These are phyloP conservation scores for Vanacampus margaritifer DNA, from an alignment of 2,113 vertebrate species.

Conservation along the genomic window DNA sequence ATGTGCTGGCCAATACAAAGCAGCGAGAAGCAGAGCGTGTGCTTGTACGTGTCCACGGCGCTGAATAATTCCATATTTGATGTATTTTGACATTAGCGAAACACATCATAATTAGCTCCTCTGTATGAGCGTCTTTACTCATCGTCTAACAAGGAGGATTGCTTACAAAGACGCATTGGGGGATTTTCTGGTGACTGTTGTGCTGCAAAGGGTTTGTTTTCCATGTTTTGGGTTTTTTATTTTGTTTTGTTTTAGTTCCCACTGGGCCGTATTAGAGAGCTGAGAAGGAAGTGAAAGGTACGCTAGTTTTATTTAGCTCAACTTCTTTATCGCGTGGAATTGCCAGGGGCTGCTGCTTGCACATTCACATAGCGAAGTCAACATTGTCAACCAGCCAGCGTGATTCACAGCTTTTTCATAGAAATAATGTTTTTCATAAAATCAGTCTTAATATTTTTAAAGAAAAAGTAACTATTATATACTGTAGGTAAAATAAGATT, in stretches of 20 bases:
- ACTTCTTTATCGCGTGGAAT: neutral
- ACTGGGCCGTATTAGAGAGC: neutral
- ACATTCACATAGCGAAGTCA: neutral
- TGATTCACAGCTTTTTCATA: neutral
- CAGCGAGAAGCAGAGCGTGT: neutral
- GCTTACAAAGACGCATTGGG: neutral
- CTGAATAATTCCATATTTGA: neutral
- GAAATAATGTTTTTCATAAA: neutral
- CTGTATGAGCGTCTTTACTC: neutral
- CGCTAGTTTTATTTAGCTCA: neutral
- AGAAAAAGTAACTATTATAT: no score
- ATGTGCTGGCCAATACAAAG: neutral
- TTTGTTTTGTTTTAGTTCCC: neutral
- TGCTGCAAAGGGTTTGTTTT: neutral
- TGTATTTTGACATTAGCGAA: conserved; percentile 6
- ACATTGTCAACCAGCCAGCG: neutral
- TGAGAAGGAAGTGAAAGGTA: neutral
- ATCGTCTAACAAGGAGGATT: neutral
- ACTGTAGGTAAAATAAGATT: neutral
- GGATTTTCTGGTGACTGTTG: neutral
- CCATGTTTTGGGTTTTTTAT: neutral
- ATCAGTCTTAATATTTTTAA: neutral
- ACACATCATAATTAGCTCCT: neutral
- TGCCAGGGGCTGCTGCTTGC: neutral
- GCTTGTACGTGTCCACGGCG: neutral